Conservation (phyloP, 2,113 vertebrate genomes). For the Stigmatopora nigra region DNA sequence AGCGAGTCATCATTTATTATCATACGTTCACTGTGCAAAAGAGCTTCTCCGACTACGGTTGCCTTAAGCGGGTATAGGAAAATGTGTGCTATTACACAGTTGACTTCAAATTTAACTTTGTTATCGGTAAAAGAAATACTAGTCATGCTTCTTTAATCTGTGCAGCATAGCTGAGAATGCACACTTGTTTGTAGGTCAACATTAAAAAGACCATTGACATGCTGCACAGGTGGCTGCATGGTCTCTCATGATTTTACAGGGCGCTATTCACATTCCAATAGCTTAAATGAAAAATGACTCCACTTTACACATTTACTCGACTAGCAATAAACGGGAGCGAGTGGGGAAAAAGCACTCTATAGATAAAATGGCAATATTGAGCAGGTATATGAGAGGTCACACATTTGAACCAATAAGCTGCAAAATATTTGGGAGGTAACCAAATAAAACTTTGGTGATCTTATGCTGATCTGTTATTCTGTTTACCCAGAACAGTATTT, state of each 20-base stretch:
- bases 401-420: constrained; percentile 50
- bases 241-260: constrained; percentile 65
- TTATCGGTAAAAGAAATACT: background rate
- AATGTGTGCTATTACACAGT: background rate
- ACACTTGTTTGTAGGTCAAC: constrained; percentile 46
- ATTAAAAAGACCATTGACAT: constrained; percentile 52
- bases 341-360: constrained; percentile 26
- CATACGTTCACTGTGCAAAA: background rate
- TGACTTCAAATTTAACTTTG: background rate
- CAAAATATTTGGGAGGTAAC: constrained; percentile 19
- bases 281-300: constrained; percentile 61
- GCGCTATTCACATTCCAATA: constrained; percentile 60
- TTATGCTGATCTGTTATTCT: too few relatives aligned
- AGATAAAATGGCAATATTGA: constrained; percentile 51
- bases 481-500: too few relatives aligned
- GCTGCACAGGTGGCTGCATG: constrained; percentile 48
- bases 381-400: constrained; percentile 49
- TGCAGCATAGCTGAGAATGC: constrained; percentile 28
- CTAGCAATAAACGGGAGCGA: constrained; percentile 31
- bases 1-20: constrained; percentile 19
- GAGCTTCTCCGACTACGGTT: background rate
- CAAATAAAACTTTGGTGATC: too few relatives aligned
- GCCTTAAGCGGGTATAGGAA: constrained; percentile 17
- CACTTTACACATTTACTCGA: constrained; percentile 56
- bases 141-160: background rate